Base-by-base conservation (phyloP, 2,888 invertebrate species). In the Agriopis aurantiaria region DNA sequence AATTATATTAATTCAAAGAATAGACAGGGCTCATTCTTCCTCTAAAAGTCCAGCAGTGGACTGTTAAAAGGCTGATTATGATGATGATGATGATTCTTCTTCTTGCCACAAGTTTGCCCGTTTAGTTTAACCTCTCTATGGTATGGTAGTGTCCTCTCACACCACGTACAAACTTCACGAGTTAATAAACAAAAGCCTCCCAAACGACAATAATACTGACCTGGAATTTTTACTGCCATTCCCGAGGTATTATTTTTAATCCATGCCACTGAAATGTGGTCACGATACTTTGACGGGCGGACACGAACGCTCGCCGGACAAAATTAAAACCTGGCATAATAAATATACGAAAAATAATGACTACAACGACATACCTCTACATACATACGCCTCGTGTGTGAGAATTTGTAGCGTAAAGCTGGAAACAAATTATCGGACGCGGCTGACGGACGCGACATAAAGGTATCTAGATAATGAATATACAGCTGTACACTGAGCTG, bases 241-340 rank as follows among this genome's bases (percentile, higher is more conserved):
- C 49, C 60, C 23, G 41, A 11, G 46, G 51, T 61, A 61, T 61
- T 61, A 61, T 61, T 52, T 61, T 61, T 61, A 61, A 61, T 61
- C 61, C 61, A 43, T 43, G 12, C 52, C 52, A 14, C 43, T 51
- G 61, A 61, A 61, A 61, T 61, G 61, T 61, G 61, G 61, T 61
- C 61, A 61, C 61, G 61, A 61, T 61, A 52, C 43, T 14, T n/a
- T 40, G 60, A 41, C 51, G 43, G 45, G 10, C 8, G 40, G 61
- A 52, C 61, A 61, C 61, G 61, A 61, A 61, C 43, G 41, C 17
- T 41, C 51, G 46, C 58, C 23, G 43, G 49, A 52, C 52, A 43
- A 52, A 61, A 61, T 61, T 52, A 61, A 61, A 61, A 61, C 61
- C 52, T 61, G 41, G 12, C 52, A 8, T 46, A 1, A 23, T 58